phyloP scores from a whole-genome alignment of 2,888 invertebrate genomes.

The Nomada lathburiana region DNA sequence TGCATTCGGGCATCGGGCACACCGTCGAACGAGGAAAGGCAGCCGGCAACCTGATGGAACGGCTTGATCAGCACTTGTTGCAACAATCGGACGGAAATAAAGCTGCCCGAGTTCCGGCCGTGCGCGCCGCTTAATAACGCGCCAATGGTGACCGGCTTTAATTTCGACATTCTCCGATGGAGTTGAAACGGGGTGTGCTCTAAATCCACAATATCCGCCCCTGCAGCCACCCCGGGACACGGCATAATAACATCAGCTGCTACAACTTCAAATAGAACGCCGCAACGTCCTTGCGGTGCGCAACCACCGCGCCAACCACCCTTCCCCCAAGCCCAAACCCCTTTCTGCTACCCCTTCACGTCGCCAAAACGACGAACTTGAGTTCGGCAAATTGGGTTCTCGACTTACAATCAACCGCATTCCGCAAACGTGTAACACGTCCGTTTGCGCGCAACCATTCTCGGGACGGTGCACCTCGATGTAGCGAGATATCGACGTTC shows the following conservation, averaged over 20 bases:
- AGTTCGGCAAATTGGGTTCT: slow-evolving; percentile 75
- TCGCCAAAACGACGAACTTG: slow-evolving; percentile 60
- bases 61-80: slow-evolving; percentile 46
- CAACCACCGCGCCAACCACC: slow-evolving; percentile 5
- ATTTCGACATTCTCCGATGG: slow-evolving; percentile 57
- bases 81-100: slow-evolving; percentile 45
- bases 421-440: slow-evolving; percentile 70
- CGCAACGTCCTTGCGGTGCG: slow-evolving; percentile 68
- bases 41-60: too few species aligned
- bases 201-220: slow-evolving; percentile 63
- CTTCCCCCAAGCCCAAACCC: not conserved
- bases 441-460: slow-evolving; percentile 60
- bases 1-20: too few species aligned
- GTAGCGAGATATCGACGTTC: slow-evolving; percentile 53
- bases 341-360: not conserved
- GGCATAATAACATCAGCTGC: slow-evolving; percentile 68
- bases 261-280: slow-evolving; percentile 70
- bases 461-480: slow-evolving; percentile 27
- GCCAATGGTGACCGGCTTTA: slow-evolving; percentile 48
- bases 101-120: not conserved
- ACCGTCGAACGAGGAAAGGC: too few species aligned
- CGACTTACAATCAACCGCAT: slow-evolving; percentile 73
- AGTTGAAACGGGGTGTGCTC: slow-evolving; percentile 44
- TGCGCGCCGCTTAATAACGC: slow-evolving; percentile 52
- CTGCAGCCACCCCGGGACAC: slow-evolving; percentile 32